These are phyloP conservation scores for Chaetogeoica ovagalla DNA, from an alignment of 2,888 invertebrate species.

Conservation along the genomic window DNA sequence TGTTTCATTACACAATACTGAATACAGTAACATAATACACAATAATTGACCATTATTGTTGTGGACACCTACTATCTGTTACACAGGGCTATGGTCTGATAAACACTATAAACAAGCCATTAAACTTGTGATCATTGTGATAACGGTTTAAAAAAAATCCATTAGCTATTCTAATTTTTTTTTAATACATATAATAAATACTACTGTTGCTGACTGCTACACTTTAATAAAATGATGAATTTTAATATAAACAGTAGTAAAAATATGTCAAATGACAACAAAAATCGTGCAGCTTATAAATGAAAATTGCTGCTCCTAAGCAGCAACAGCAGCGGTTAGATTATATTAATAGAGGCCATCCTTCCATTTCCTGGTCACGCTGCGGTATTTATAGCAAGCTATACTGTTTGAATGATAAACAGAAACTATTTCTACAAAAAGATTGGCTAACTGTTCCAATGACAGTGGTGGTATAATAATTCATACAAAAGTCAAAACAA, in stretches of 20 bases:
- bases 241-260: constrained; percentile 1
- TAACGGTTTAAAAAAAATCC: constrained; percentile 6
- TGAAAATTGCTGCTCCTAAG: constrained; percentile 5
- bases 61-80: neutral
- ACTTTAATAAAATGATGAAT: no score
- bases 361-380: constrained; percentile 32
- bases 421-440: neutral
- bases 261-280: constrained; percentile 7
- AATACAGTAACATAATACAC: neutral
- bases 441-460: constrained; percentile 1
- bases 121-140: neutral
- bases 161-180: neutral
- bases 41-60: neutral
- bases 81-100: neutral
- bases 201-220: neutral
- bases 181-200: neutral
- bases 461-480: neutral
- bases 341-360: constrained; percentile 37
- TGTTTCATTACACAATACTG: neutral
- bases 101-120: constrained; percentile 7
- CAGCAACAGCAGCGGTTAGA: neutral
- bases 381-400: constrained; percentile 25
- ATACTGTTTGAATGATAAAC: neutral
- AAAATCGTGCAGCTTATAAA: constrained; percentile 6
- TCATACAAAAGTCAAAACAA: neutral